Evolutionary conservation across 2,888 invertebrate species (phyloP).

Genomic region (Steinernema carpocapsae): DNA sequence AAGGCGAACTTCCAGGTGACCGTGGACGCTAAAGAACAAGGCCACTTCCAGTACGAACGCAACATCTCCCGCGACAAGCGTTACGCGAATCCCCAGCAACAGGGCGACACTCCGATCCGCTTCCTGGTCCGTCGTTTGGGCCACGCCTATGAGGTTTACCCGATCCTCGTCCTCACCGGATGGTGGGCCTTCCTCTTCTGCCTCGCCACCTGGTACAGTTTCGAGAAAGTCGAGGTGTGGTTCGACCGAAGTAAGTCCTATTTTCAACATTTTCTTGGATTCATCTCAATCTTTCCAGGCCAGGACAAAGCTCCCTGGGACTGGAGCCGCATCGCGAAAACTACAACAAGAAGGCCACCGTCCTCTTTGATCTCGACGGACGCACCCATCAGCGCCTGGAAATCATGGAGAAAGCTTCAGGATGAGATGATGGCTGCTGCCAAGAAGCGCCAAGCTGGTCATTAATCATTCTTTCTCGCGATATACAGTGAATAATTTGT

Average conservation of each 20-base stretch:
- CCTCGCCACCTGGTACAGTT: slow-evolving; percentile 56
- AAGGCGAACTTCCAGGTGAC: slow-evolving; percentile 36
- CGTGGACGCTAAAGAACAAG: slow-evolving; percentile 43
- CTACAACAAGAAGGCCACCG: slow-evolving; percentile 63
- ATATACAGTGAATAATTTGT: too few relatives aligned
- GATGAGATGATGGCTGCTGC: slow-evolving; percentile 66
- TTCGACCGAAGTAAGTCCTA: slow-evolving; percentile 61
- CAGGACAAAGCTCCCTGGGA: slow-evolving; percentile 63
- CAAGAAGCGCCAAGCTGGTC: slow-evolving; percentile 49
- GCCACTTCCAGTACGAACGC: slow-evolving; percentile 62
- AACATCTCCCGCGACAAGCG: slow-evolving; percentile 61
- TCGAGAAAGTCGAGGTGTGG: slow-evolving; percentile 65
- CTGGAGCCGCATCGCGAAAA: slow-evolving; percentile 65
- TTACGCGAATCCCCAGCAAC: slow-evolving; percentile 60
- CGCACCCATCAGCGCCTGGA: slow-evolving; percentile 60
- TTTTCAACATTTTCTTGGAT: background rate
- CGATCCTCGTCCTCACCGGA: slow-evolving; percentile 56
- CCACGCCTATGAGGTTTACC: slow-evolving; percentile 65
- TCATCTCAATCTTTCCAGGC: slow-evolving; percentile 43
- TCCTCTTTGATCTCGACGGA: slow-evolving; percentile 59
- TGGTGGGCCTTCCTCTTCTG: slow-evolving; percentile 58
- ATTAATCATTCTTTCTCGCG: background rate
- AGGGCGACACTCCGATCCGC: slow-evolving; percentile 60
- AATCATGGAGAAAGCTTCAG: slow-evolving; percentile 63
- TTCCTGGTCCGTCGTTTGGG: slow-evolving; percentile 59